Conservation (phyloP, 1,140 invertebrate genomes). For the Laodelphax striatellus region DNA sequence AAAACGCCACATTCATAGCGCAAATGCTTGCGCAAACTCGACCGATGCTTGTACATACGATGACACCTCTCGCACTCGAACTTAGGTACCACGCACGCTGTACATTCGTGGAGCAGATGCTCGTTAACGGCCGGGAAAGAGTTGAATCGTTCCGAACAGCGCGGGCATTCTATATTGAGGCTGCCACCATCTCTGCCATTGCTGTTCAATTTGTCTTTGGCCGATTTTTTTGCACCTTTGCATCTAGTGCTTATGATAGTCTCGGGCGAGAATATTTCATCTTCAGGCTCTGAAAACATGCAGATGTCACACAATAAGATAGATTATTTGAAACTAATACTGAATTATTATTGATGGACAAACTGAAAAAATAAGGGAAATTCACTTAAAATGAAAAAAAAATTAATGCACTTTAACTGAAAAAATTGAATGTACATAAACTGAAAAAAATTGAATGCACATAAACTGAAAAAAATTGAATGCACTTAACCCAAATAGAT, state of each 20-base stretch:
- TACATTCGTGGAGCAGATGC: neutral
- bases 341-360: too few relatives aligned
- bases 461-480: too few relatives aligned
- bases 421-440: too few relatives aligned
- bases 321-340: too few relatives aligned
- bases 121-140: neutral
- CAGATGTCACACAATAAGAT: too few relatives aligned
- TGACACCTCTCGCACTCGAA: constrained; percentile 1
- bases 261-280: too few relatives aligned
- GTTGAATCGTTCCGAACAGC: too few relatives aligned
- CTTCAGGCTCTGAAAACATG: constrained; percentile 13
- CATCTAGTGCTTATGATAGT: neutral
- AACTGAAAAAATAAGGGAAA: too few relatives aligned
- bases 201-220: constrained; percentile 15
- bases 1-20: constrained; percentile 33
- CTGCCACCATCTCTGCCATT: constrained; percentile 9
- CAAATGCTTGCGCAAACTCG: constrained; percentile 30
- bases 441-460: too few relatives aligned
- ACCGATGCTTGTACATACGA: constrained; percentile 31
- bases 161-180: constrained; percentile 1
- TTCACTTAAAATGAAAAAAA: too few relatives aligned
- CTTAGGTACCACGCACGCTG: neutral
- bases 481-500: too few relatives aligned
- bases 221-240: neutral
- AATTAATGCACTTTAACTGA: too few relatives aligned